Percentiles rank a stretch among this genome's conserved stretches.
These are phyloP conservation scores for Drosophila mauritiana DNA, from an alignment of 1,140 invertebrate genomes.

Conservation along the genomic window DNA sequence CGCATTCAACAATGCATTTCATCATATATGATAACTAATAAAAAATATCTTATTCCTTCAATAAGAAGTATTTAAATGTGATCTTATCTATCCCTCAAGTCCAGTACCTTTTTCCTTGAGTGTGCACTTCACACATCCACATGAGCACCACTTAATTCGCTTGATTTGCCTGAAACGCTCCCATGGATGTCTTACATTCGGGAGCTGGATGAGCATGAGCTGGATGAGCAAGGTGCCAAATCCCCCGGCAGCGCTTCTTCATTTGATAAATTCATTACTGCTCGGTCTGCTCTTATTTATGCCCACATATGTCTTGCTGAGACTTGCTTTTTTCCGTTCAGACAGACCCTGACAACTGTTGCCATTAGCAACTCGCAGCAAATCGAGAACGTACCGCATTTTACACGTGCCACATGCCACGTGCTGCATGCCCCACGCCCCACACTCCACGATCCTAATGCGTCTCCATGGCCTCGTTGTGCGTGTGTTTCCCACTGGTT, in stretches of 20 bases:
- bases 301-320: constrained; percentile 36
- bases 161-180: constrained; percentile 62
- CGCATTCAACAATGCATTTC: neutral
- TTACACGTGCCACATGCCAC: constrained; percentile 59
- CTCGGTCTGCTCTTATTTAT: constrained; percentile 57
- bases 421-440: constrained; percentile 40
- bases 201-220: constrained; percentile 4
- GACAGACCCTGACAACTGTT: constrained; percentile 72
- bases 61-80: too few relatives aligned
- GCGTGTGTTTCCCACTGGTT: constrained; percentile 54
- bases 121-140: constrained; percentile 24
- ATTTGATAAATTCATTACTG: constrained; percentile 42
- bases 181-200: constrained; percentile 16
- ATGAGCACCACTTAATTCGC: constrained; percentile 68
- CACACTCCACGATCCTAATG: constrained; percentile 58
- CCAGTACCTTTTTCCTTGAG: neutral
- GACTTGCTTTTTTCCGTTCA: constrained; percentile 3
- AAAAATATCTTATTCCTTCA: neutral
- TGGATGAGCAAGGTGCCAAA: constrained; percentile 32
- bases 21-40: neutral
- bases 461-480: constrained; percentile 75
- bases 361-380: constrained; percentile 73
- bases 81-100: too few relatives aligned
- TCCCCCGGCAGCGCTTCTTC: constrained; percentile 30
- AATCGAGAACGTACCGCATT: constrained; percentile 37